Evolutionary conservation across 2,113 vertebrate genomes (phyloP), one percentile per base, ranked within the genome.

Genomic region (Beaufortia kweichowensis): DNA sequence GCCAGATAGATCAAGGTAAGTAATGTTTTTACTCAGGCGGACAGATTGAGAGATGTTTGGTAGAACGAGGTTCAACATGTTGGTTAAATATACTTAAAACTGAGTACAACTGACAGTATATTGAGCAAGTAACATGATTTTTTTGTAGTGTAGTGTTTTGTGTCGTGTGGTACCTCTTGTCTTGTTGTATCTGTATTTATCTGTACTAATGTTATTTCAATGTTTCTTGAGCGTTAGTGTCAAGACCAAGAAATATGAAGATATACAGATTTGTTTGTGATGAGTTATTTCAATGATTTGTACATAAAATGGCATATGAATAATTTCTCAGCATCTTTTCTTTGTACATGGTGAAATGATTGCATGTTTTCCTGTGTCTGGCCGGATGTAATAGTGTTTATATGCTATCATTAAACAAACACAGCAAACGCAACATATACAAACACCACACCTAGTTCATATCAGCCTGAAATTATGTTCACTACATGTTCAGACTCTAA

Each of bases 1-100:
- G 43, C 33, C 46, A 73, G 55, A 79, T 59, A 28, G 21, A 19
- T 23, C 39, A 74, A 61, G 57, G 71, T 74, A 74, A 62, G 70
- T 21, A 5, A 28, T 26, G 33, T 46, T 46, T 74, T 46, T 48
- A 4, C 10, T 48, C 17, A 43, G 19, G 31, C 4, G 21, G 23
- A 35, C 23, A 28, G 15, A 5, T 0, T 57, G n/a, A 21, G 17
- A n/a, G n/a, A 53, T n/a, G 19, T n/a, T 53, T n/a, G 6, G 41
- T 23, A 69, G 3, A 4, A 50, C 6, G 53, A 7, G n/a, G 66
- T 69, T 69, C n/a, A 33, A 15, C 23, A 21, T 50, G 28, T 53
- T 14, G 48, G 8, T 69, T 6, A 55, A 69, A 69, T 33, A 14
- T 23, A 55, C 19, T n/a, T 23, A 26, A 28, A 46, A 46, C 43